Base-by-base conservation (phyloP, 2,113 vertebrate species). In the Nothocercus nigrocapillus region DNA sequence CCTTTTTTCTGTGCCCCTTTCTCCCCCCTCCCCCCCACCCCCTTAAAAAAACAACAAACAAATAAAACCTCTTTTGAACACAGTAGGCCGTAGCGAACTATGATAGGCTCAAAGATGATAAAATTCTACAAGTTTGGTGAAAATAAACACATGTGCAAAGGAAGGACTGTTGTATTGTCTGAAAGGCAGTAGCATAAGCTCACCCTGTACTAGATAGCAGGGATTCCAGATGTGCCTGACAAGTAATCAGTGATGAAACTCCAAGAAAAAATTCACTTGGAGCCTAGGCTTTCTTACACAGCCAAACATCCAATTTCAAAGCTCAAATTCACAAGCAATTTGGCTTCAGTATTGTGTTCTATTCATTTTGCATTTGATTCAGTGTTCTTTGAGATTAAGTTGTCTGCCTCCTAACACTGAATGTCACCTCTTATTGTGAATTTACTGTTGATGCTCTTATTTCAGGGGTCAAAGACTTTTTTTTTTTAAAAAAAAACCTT, bases 51-150 rank as follows among this genome's bases (percentile, higher is more conserved):
- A 49, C 21, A 49, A 49, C 49, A 49, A 49, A 22, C 20, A 47
- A 49, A 11, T 63, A 91, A 83, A 85, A 74, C 64, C 30, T 90
- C n/a, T 90, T 91, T 91, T 85, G 68, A 93, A 74, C 53, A 7
- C 82, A 95, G 72, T 72, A 93, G 79, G 74, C 38, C 70, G 6
- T 80, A 80, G 68, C 74, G 85, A 90, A 69, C 49, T 10, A 1
- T 81, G 45, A 58, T 67, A 70, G 18, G 67, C n/a, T 85, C 25
- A 42, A 45, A 70, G 56, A 66, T 58, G 0, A 1, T 73, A 69
- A 85, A 59, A 63, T 83, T 67, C 72, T 83, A 34, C 64, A 85
- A 17, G 70, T 93, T 86, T 81, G 45, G n/a, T 83, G 68, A 77
- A 90, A 93, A 74, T 56, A 77, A 67, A 13, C 28, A 70, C 42